Evolutionary conservation across 2,888 invertebrate species (phyloP), one percentile per base, ranked within the genome.

Genomic region (Chrysomela aeneicollis): DNA sequence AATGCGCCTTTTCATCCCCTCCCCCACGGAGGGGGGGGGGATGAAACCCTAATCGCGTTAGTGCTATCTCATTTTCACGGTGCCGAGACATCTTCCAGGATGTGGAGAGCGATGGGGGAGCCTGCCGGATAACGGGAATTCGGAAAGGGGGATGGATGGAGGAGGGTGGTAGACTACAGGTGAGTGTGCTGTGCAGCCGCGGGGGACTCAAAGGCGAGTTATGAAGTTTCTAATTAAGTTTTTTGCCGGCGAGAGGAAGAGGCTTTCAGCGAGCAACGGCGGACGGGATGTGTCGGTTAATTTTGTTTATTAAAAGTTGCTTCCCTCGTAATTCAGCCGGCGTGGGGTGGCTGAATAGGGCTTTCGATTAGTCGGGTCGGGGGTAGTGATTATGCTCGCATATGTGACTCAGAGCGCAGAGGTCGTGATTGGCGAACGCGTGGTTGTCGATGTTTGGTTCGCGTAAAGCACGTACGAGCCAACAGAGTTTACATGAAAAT

Each of bases 51-150:
- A 79, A 79, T 79, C 78, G 78, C 73, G 77, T 79, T 79, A 79
- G 75, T 70, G 75, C 77, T 74, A 78, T 79, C 78, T 79, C 79
- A 77, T 78, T 78, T 78, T 74, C 74, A 70, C 66, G 59, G 59
- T 62, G 59, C 55, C 65, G 59, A 62, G 55, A 51, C 59, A 50
- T 66, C 50, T 62, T 62, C 66, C 15, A 42, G 21, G 47, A 47
- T 35, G 37, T 58, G 47, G 17, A 47, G 59, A 26, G 19, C 47
- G 26, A 50, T 49, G 74, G 74, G 72, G 66, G 64, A 66, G 68
- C 63, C 64, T 52, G 59, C 60, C 58, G 59, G 63, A 42, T 42
- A 35, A 12, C 12, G 22, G 53, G 61, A 53, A 15, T 32, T 19
- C 32, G 17, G 47, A 46, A 37, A 47, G 59, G 47, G 12, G 32